These are phyloP conservation scores for Nomada lathburiana DNA, from an alignment of 2,888 invertebrate species.

Conservation along the genomic window DNA sequence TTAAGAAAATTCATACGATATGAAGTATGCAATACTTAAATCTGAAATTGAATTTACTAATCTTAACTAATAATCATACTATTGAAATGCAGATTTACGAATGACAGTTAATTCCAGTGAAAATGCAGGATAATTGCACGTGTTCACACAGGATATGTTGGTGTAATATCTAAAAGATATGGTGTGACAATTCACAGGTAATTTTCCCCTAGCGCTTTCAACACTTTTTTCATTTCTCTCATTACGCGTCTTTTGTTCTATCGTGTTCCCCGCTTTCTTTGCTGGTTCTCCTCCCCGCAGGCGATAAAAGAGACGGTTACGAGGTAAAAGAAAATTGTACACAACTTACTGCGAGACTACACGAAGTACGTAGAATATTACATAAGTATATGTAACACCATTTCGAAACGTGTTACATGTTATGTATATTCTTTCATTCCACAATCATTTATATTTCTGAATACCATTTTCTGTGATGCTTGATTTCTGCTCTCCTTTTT, in stretches of 20 bases:
- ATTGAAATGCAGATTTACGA: not conserved
- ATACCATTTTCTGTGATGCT: not conserved
- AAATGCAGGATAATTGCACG: not conserved
- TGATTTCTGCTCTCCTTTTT: not conserved
- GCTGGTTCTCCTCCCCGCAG: not conserved
- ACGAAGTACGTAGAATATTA: no score
- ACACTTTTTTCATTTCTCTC: slow-evolving; percentile 1
- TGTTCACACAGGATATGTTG: not conserved
- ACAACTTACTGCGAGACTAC: not conserved
- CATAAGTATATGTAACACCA: not conserved
- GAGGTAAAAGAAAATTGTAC: not conserved
- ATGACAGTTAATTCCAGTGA: not conserved
- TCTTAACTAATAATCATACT: not conserved
- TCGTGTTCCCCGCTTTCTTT: not conserved
- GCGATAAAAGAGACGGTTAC: not conserved
- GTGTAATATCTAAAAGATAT: slow-evolving; percentile 18
- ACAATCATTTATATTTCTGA: no score
- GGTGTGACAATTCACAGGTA: not conserved
- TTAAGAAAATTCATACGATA: no score
- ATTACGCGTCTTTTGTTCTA: not conserved
- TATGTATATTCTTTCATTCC: not conserved
- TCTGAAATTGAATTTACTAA: not conserved
- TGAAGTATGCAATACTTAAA: no score
- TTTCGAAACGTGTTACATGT: not conserved
- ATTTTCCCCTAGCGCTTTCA: not conserved